Conservation (phyloP, 1,140 invertebrate species). For the Drosophila arawakana region DNA sequence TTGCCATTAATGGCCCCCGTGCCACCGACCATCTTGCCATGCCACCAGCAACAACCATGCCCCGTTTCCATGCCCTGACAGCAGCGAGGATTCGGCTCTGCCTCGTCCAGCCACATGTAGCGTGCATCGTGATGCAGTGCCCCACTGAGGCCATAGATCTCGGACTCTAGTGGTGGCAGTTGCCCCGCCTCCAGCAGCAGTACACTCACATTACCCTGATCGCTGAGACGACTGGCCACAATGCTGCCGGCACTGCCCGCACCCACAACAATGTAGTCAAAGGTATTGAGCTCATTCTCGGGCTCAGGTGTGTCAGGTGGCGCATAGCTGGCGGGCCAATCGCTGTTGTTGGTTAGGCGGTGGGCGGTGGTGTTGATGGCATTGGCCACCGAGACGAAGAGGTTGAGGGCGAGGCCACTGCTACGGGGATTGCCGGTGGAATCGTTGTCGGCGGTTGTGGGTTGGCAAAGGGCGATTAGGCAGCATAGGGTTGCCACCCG, state of each 20-base stretch:
- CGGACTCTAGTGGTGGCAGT: slow-evolving; percentile 74
- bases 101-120: slow-evolving; percentile 65
- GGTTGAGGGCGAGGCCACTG: slow-evolving; percentile 84
- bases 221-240: slow-evolving; percentile 78
- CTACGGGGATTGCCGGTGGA: slow-evolving; percentile 25
- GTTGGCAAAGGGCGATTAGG: neutral
- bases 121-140: slow-evolving; percentile 53
- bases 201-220: slow-evolving; percentile 67
- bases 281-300: slow-evolving; percentile 39
- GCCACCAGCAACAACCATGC: slow-evolving; percentile 86
- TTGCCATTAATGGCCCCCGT: slow-evolving; percentile 90
- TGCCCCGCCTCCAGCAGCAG: slow-evolving; percentile 85
- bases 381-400: slow-evolving; percentile 85
- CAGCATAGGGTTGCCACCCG: neutral
- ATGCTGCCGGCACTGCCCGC: slow-evolving; percentile 88
- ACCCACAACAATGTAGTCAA: slow-evolving; percentile 87
- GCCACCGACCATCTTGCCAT: slow-evolving; percentile 88
- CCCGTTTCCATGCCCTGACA: slow-evolving; percentile 78
- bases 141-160: slow-evolving; percentile 49
- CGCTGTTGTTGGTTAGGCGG: slow-evolving; percentile 84
- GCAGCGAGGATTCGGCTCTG: slow-evolving; percentile 47
- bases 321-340: slow-evolving; percentile 85
- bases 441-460: neutral
- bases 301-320: slow-evolving; percentile 71
- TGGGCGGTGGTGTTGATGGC: slow-evolving; percentile 85